Conservation (phyloP, 2,888 invertebrate species). For the Tyria jacobaeae region DNA sequence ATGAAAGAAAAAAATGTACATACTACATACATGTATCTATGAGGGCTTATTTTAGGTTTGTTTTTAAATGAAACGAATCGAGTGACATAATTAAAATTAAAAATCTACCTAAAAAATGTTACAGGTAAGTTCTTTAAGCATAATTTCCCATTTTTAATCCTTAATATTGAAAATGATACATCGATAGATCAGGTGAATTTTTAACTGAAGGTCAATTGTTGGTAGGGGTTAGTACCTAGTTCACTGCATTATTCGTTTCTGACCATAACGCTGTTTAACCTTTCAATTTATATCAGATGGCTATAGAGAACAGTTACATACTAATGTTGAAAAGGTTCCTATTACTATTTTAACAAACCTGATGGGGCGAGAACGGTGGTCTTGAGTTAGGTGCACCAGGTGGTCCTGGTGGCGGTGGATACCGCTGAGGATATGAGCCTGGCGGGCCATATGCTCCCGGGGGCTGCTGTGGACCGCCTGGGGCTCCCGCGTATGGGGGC, state of each 20-base stretch:
- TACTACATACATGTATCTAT: too few relatives aligned
- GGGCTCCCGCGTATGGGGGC: conserved; percentile 82
- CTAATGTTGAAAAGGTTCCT: background rate
- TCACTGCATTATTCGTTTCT: background rate
- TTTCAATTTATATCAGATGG: background rate
- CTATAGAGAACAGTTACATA: too few relatives aligned
- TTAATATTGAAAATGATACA: too few relatives aligned
- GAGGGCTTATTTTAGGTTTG: too few relatives aligned
- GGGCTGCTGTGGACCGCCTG: conserved; percentile 81
- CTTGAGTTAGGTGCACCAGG: conserved; percentile 79
- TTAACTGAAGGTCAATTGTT: too few relatives aligned
- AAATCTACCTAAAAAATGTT: too few relatives aligned
- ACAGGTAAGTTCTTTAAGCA: too few relatives aligned
- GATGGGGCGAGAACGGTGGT: conserved; percentile 83
- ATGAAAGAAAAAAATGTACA: too few relatives aligned
- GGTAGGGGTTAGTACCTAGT: background rate
- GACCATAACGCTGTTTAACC: background rate
- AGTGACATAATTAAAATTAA: too few relatives aligned
- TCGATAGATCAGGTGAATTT: too few relatives aligned
- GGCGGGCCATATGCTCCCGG: conserved; percentile 85
- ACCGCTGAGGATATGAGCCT: conserved; percentile 87
- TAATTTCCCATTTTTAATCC: too few relatives aligned
- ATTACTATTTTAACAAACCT: conserved; percentile 60
- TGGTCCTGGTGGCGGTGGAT: conserved; percentile 79
- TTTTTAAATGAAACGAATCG: too few relatives aligned